Percentiles rank a stretch among this genome's conserved stretches.
Evolutionary conservation across 1,140 invertebrate species (phyloP).

Genomic region (Polypedilum pembai): DNA sequence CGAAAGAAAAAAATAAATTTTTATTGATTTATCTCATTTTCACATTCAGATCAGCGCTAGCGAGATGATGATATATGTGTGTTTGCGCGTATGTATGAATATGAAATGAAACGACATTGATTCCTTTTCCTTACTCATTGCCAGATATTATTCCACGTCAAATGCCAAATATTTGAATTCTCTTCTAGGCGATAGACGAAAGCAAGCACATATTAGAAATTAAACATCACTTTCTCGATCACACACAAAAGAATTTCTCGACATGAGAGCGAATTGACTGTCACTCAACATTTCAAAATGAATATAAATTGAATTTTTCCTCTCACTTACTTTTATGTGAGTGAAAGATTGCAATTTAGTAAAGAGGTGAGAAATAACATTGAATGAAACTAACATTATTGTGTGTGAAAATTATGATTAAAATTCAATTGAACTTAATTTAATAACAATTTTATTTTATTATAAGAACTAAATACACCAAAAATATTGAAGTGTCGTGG

Average conservation of each 20-base stretch:
- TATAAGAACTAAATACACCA: too few relatives aligned
- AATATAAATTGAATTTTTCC: constrained; percentile 15
- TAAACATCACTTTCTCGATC: neutral
- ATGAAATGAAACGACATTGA: neutral
- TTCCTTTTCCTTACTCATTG: neutral
- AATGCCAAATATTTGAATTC: neutral
- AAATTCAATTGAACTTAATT: too few relatives aligned
- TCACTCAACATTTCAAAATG: constrained; percentile 9
- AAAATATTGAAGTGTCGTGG: too few relatives aligned
- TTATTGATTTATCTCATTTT: constrained; percentile 19
- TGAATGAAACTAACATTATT: too few relatives aligned
- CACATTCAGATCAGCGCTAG: neutral
- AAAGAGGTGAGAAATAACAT: too few relatives aligned
- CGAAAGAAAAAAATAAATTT: neutral
- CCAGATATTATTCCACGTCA: neutral
- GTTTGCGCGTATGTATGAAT: neutral
- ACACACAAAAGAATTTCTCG: neutral
- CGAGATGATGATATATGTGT: neutral
- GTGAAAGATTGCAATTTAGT: too few relatives aligned
- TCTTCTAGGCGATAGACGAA: neutral
- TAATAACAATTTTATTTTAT: too few relatives aligned
- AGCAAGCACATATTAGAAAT: neutral
- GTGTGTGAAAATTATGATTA: too few relatives aligned
- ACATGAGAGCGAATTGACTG: constrained; percentile 5
- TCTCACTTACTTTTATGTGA: neutral